A percentile compares a stretch with the other conserved stretches of the same genome.
phyloP scores from a whole-genome alignment of 2,113 vertebrate species.

The Columba janthina region DNA sequence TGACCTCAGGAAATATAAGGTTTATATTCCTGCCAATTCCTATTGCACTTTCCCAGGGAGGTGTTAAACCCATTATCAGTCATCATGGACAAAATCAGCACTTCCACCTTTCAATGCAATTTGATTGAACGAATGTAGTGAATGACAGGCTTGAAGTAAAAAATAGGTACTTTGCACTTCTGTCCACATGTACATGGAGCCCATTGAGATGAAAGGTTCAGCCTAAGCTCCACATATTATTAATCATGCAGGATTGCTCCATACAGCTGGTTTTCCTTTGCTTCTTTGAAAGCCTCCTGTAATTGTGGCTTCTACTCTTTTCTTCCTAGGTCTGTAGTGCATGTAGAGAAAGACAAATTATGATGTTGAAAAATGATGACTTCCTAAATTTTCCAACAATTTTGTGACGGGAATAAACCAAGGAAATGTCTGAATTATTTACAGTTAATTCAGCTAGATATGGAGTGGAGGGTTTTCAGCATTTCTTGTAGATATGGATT shows the following conservation, averaged over 20 bases:
- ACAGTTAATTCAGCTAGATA: background rate
- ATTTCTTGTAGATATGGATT: background rate
- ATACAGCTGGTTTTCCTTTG: slow-evolving; percentile 35
- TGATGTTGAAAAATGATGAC: slow-evolving; percentile 45
- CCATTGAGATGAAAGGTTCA: slow-evolving; percentile 27
- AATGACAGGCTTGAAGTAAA: background rate
- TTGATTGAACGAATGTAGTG: background rate
- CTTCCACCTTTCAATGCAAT: slow-evolving; percentile 26
- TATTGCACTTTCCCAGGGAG: background rate
- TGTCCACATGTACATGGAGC: slow-evolving; percentile 26
- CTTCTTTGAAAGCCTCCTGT: slow-evolving; percentile 39
- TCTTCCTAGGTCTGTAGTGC: background rate
- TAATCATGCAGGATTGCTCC: slow-evolving; percentile 43
- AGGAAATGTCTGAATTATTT: slow-evolving; percentile 52
- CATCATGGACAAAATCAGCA: slow-evolving; percentile 35
- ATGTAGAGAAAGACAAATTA: slow-evolving; percentile 57
- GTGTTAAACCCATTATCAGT: slow-evolving; percentile 40
- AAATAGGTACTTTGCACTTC: slow-evolving; percentile 29
- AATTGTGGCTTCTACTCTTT: slow-evolving; percentile 40
- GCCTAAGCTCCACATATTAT: slow-evolving; percentile 9
- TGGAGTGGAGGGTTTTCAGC: background rate
- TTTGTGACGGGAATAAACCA: slow-evolving; percentile 52
- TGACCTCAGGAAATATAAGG: slow-evolving; percentile 5
- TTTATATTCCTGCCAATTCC: slow-evolving; percentile 43
- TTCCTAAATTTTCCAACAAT: slow-evolving; percentile 46